Evolutionary conservation across 2,113 vertebrate species (phyloP), one percentile per base, ranked within the genome.

Genomic region (Xenopus laevis): DNA sequence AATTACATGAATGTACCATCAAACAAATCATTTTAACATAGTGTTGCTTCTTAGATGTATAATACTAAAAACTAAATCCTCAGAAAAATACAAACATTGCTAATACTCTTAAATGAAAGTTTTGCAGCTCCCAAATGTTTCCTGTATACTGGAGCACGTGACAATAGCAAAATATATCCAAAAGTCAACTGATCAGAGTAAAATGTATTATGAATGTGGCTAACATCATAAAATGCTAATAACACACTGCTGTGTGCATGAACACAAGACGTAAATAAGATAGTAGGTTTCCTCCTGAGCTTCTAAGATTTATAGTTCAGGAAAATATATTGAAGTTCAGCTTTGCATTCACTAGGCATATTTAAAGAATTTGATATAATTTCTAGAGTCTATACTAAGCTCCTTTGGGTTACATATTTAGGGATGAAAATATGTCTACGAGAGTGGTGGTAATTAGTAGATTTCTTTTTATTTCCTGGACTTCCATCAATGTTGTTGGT

Each of bases 221-320:
- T 59, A 23, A 45, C 17, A 65, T 73, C 33, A 59, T 53, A 47
- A 57, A 74, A 46, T 74, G 52, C 64, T 74, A 53, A 67, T 66
- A 67, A 46, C 13, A 67, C 17, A 13, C 62, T 59, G 64, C 53
- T 46, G 63, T 33, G 40, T 65, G 52, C 65, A 50, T 59, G 64
- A 59, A 15, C 44, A 67, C 4, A 12, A 18, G 16, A 62, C 12
- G 64, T 67, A 74, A 74, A 66, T 74, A 52, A 12, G 40, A 67
- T 66, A 67, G 12, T 67, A 18, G 18, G 53, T 74, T 74, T 27
- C 53, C 64, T 59, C 20, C 64, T 47, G 53, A 66, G 64, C 57
- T 66, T 59, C 33, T 46, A 74, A 59, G 63, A 74, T 74, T 74
- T 74, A 74, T 67, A 15, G 53, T 33, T 55, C 53, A 30, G 20